A percentile compares a stretch with the other conserved stretches of the same genome.
phyloP scores from a whole-genome alignment of 2,797 vertebrate genomes.

The Tinamus major region DNA sequence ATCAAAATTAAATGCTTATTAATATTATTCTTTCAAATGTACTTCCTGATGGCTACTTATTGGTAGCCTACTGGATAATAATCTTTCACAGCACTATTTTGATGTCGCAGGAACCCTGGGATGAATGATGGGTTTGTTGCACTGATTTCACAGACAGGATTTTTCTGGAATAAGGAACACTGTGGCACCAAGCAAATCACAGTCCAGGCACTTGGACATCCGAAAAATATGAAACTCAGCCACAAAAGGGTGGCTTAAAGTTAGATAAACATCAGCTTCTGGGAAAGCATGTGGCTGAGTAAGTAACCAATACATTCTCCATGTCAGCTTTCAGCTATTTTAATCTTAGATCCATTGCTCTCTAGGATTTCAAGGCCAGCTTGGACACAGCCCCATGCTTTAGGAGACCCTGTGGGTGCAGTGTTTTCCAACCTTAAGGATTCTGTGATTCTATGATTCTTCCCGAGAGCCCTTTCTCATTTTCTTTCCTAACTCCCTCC shows the following conservation, averaged over 20 bases:
- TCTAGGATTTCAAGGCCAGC: not conserved
- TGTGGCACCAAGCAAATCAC: not conserved
- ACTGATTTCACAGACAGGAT: not conserved
- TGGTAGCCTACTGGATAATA: not conserved
- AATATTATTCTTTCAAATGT: not conserved
- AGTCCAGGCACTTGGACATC: not conserved
- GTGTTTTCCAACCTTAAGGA: too few relatives aligned
- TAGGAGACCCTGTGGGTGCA: too few relatives aligned
- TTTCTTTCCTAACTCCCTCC: not conserved
- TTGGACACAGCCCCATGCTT: too few relatives aligned
- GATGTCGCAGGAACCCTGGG: not conserved
- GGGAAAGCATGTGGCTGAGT: not conserved
- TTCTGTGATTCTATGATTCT: too few relatives aligned
- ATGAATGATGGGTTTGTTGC: not conserved
- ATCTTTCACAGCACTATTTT: not conserved
- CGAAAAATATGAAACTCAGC: not conserved
- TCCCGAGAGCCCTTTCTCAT: not conserved
- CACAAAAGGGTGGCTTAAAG: not conserved
- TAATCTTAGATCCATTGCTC: not conserved
- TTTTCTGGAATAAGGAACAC: not conserved
- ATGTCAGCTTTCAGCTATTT: not conserved
- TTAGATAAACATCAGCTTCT: not conserved
- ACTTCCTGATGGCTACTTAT: not conserved
- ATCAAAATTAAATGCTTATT: not conserved
- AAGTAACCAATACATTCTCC: not conserved